Conservation (phyloP, 2,888 invertebrate genomes). For the Polydesmus complanatus region DNA sequence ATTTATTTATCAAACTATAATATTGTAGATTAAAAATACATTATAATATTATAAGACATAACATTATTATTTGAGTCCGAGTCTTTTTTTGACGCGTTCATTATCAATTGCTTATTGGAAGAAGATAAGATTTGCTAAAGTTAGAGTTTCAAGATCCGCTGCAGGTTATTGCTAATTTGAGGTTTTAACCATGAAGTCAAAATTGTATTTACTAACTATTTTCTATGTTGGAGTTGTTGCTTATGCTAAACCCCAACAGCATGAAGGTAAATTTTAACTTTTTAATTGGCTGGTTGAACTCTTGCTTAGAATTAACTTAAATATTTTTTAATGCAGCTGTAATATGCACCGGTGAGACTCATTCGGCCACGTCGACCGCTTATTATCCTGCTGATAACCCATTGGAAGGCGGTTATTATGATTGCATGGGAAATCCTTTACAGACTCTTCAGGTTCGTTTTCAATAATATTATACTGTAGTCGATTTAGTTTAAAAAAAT, state of each 20-base stretch:
- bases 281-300: neutral
- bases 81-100: no score
- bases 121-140: no score
- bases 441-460: conserved; percentile 13
- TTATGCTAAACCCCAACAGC: neutral
- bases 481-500: neutral
- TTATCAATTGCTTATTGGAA: no score
- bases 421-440: conserved; percentile 11
- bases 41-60: no score
- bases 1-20: no score
- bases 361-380: conserved; percentile 8
- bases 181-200: neutral
- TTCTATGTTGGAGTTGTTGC: neutral
- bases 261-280: neutral
- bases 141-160: no score
- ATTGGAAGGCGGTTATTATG: conserved; percentile 14
- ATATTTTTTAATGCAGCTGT: neutral
- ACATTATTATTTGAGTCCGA: no score
- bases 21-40: no score
- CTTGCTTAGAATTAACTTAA: neutral
- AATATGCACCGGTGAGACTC: conserved; percentile 2
- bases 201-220: neutral
- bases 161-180: no score
- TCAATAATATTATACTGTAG: neutral
- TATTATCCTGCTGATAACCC: conserved; percentile 15